Conservation (phyloP, 2,113 vertebrate genomes). For the Balaenoptera acutorostrata region DNA sequence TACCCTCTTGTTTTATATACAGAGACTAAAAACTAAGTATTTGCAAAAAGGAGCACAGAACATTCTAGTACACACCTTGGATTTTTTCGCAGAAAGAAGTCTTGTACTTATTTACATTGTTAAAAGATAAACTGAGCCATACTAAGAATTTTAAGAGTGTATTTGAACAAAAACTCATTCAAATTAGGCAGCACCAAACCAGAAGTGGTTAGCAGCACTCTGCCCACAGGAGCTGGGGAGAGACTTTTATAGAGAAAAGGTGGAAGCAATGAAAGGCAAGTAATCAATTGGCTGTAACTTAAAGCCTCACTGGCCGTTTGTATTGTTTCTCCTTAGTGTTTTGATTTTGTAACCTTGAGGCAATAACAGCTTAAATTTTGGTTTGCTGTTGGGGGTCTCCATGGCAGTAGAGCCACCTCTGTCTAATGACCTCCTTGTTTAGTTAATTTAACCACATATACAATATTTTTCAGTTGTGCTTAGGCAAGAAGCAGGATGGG, state of each 20-base stretch:
- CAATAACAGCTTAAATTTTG: not conserved
- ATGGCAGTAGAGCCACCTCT: not conserved
- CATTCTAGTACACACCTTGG: not conserved
- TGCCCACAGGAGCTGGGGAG: not conserved
- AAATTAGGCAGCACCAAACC: not conserved
- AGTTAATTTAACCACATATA: not conserved
- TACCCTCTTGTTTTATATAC: not conserved
- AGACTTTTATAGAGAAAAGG: not conserved
- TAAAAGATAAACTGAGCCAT: not conserved
- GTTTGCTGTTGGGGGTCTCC: not conserved
- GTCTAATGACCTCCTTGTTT: not conserved
- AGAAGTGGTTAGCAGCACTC: not conserved
- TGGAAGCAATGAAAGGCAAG: not conserved
- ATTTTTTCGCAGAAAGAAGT: not conserved
- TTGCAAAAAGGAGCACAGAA: not conserved
- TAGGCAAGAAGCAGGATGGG: not conserved
- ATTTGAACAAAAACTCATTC: not conserved
- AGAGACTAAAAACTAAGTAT: not conserved
- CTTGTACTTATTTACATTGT: not conserved
- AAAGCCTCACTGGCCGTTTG: not conserved
- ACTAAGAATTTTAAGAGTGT: not conserved
- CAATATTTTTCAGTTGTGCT: not conserved
- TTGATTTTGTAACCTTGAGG: not conserved
- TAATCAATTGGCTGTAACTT: not conserved
- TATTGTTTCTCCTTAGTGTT: not conserved